Conservation (phyloP, 1,140 invertebrate species). For the Ganaspis sp. region DNA sequence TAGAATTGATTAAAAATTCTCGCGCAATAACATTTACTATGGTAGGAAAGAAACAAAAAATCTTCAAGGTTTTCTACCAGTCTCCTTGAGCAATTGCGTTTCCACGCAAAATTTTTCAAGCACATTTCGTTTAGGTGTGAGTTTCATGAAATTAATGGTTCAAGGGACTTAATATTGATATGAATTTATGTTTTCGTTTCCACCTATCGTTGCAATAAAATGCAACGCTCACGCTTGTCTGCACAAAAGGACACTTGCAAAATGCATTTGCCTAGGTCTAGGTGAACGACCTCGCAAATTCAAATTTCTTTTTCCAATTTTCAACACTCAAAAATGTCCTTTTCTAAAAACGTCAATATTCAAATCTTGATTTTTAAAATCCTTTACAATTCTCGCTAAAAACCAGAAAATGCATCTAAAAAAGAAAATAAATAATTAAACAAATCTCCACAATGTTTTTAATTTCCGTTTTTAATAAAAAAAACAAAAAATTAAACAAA, state of each 20-base stretch:
- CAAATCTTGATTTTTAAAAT: no score
- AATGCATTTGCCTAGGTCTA: conserved; percentile 1
- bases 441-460: no score
- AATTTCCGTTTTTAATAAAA: no score
- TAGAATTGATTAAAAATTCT: background rate
- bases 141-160: conserved; percentile 20
- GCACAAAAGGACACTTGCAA: background rate
- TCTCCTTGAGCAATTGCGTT: conserved; percentile 18
- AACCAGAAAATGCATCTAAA: no score
- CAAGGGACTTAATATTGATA: conserved; percentile 10
- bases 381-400: no score
- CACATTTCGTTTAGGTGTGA: background rate
- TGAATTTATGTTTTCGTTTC: background rate
- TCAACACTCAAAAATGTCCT: background rate
- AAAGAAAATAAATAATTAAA: no score
- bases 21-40: background rate
- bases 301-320: background rate
- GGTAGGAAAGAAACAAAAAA: background rate
- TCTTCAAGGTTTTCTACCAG: conserved; percentile 15
- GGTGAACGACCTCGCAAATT: background rate
- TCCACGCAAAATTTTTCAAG: conserved; percentile 23
- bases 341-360: no score
- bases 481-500: no score
- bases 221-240: conserved; percentile 18
- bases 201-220: background rate